phyloP scores from a whole-genome alignment of 64 coral and sea anemone species.

The Pachyseris speciosa region DNA sequence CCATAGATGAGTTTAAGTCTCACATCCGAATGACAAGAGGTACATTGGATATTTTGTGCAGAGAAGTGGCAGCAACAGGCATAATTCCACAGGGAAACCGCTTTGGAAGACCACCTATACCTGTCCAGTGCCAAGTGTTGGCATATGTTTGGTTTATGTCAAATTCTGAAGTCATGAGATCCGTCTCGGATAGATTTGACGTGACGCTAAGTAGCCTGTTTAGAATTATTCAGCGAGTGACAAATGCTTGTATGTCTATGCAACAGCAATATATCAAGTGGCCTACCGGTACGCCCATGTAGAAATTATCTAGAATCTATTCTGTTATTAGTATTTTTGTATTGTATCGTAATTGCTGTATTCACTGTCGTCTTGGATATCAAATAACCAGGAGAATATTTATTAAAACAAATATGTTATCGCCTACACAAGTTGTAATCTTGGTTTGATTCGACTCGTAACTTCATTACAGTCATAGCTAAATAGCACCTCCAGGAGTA shows the following conservation, averaged over 20 bases:
- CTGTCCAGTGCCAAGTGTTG: too few species aligned
- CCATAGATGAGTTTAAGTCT: too few species aligned
- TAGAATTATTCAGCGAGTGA: slow-evolving; percentile 39
- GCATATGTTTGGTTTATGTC: slow-evolving; percentile 44
- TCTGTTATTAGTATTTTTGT: not conserved
- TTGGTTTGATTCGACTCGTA: not conserved
- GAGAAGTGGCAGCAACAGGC: too few species aligned
- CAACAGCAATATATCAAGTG: slow-evolving; percentile 40
- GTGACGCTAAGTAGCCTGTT: slow-evolving; percentile 42
- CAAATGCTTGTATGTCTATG: not conserved
- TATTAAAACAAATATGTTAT: too few species aligned
- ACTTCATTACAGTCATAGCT: too few species aligned
- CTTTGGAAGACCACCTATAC: too few species aligned
- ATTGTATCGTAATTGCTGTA: too few species aligned
- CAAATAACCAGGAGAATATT: too few species aligned
- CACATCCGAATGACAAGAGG: too few species aligned
- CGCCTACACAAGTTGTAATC: not conserved
- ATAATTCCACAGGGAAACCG: too few species aligned
- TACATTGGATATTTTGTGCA: too few species aligned
- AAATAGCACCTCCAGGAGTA: not conserved
- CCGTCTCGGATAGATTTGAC: slow-evolving; percentile 7
- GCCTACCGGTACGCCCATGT: not conserved
- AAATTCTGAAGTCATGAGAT: slow-evolving; percentile 39
- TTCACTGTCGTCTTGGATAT: too few species aligned
- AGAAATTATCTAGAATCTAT: not conserved